Conservation (phyloP, 1,140 invertebrate genomes). For the Hypsibius dujardini region DNA sequence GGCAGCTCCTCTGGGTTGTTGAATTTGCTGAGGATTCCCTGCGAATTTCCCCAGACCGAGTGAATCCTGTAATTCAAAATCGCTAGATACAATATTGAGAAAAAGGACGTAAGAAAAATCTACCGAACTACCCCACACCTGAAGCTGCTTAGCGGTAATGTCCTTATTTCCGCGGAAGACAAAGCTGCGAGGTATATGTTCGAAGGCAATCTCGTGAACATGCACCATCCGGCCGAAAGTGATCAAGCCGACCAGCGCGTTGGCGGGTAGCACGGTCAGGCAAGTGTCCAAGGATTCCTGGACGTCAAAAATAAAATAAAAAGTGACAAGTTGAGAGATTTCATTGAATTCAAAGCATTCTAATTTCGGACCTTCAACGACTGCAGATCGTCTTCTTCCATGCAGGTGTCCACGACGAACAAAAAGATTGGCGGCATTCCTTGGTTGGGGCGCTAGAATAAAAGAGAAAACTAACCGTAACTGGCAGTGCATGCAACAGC, state of each 20-base stretch:
- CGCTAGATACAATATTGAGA: background rate
- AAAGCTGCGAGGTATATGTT: slow-evolving; percentile 87
- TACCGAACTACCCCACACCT: slow-evolving; percentile 38
- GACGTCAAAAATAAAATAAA: slow-evolving; percentile 21
- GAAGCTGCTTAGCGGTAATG: slow-evolving; percentile 82
- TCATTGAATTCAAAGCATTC: slow-evolving; percentile 39
- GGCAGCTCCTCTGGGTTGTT: slow-evolving; percentile 22
- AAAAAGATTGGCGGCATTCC: slow-evolving; percentile 90
- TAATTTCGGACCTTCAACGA: slow-evolving; percentile 79
- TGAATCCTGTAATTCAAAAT: slow-evolving; percentile 17
- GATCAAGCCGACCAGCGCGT: slow-evolving; percentile 84
- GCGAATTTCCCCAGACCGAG: slow-evolving; percentile 11
- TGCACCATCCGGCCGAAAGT: slow-evolving; percentile 95
- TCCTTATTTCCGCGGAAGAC: slow-evolving; percentile 98
- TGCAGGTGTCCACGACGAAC: slow-evolving; percentile 89
- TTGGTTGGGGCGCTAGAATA: slow-evolving; percentile 56
- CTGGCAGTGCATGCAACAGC: slow-evolving; percentile 13
- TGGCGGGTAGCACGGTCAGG: slow-evolving; percentile 76
- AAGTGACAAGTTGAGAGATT: slow-evolving; percentile 11
- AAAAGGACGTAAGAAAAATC: no score
- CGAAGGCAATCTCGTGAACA: slow-evolving; percentile 58
- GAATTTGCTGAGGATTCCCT: background rate
- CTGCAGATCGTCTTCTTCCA: slow-evolving; percentile 89
- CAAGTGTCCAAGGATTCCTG: slow-evolving; percentile 86
- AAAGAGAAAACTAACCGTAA: no score